These are phyloP conservation scores for Leucopternis melanops DNA, from an alignment of 2,113 vertebrate species.

Conservation along the genomic window DNA sequence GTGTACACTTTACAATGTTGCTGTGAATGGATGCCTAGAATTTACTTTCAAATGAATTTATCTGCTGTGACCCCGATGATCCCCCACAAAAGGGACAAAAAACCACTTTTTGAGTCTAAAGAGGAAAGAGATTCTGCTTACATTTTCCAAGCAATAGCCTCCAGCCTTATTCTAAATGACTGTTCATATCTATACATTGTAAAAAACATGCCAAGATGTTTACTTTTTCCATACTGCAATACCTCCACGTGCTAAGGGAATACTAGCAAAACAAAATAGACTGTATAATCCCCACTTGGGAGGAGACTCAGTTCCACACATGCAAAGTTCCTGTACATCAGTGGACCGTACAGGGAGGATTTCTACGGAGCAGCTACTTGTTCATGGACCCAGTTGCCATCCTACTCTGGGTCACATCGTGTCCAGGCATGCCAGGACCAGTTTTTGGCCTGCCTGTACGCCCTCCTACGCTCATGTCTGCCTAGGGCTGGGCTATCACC, in stretches of 20 bases:
- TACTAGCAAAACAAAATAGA: accelerated
- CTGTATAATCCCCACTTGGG: neutral
- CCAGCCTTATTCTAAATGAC: neutral
- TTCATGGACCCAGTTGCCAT: neutral
- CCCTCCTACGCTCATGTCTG: neutral
- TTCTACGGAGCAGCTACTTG: neutral
- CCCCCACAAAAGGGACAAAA: neutral
- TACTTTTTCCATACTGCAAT: neutral
- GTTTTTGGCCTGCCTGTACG: neutral
- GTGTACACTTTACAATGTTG: neutral
- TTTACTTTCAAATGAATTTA: neutral
- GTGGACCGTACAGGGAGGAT: neutral
- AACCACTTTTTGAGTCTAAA: neutral
- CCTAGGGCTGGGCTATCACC: neutral
- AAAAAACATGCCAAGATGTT: neutral
- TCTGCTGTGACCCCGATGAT: neutral
- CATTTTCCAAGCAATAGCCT: neutral
- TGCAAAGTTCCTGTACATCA: neutral
- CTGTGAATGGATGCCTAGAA: neutral
- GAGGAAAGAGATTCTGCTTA: neutral
- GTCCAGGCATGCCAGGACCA: neutral
- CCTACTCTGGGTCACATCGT: neutral
- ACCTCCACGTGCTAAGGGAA: neutral
- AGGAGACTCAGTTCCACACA: accelerated
- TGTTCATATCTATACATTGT: neutral